Conservation (phyloP, 2,797 vertebrate species). For the Ispidina picta region DNA sequence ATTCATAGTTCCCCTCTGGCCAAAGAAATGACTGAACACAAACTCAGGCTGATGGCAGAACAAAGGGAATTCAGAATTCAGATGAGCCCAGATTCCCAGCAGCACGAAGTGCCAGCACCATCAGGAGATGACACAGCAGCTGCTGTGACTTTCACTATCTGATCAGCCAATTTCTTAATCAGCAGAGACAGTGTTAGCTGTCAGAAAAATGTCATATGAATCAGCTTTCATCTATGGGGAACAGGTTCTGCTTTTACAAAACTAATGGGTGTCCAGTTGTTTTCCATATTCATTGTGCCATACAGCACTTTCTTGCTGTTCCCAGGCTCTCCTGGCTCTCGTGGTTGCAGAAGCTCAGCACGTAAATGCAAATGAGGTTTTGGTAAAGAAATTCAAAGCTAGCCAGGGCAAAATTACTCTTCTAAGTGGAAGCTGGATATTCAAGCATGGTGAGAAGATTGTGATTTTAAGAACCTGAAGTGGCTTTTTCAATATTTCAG, state of each 20-base stretch:
- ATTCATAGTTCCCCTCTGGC: neutral
- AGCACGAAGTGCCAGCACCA: neutral
- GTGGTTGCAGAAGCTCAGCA: neutral
- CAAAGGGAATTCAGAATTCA: constrained; percentile 1
- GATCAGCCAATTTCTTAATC: constrained; percentile 55
- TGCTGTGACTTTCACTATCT: constrained; percentile 37
- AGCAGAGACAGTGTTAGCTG: constrained; percentile 17
- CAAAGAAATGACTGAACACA: neutral
- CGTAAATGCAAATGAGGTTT: neutral
- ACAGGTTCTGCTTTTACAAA: constrained; percentile 54
- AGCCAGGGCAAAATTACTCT: neutral
- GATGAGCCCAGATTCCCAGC: neutral
- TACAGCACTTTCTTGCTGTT: neutral
- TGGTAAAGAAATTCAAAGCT: constrained; percentile 11
- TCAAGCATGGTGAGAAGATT: neutral
- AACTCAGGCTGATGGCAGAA: constrained; percentile 23
- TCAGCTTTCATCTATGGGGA: constrained; percentile 15
- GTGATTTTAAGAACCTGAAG: neutral
- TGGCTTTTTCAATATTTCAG: neutral
- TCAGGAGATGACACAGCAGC: constrained; percentile 22
- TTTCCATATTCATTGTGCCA: neutral
- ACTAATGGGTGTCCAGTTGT: constrained; percentile 14
- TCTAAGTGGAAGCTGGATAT: neutral
- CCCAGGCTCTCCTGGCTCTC: neutral
- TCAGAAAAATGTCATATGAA: neutral